phyloP scores from a whole-genome alignment of 1,140 invertebrate genomes.

The Drosophila pandora region DNA sequence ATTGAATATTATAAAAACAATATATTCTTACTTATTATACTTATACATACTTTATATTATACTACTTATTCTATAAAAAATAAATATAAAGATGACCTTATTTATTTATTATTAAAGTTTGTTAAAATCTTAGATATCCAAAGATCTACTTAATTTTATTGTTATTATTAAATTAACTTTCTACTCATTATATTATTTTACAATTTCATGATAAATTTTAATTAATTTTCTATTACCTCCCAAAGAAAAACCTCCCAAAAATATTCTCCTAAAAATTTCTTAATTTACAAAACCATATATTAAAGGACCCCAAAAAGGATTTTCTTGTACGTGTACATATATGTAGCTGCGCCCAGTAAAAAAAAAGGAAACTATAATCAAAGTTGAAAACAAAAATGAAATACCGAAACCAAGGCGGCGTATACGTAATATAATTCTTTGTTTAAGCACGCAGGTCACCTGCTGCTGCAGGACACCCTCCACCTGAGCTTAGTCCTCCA shows the following conservation, averaged over 20 bases:
- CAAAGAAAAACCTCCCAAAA: neutral
- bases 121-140: too few relatives aligned
- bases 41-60: too few relatives aligned
- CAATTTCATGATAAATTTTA: too few relatives aligned
- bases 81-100: too few relatives aligned
- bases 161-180: too few relatives aligned
- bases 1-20: too few relatives aligned
- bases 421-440: constrained; percentile 68
- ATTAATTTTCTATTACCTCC: neutral
- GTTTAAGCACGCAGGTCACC: constrained; percentile 45
- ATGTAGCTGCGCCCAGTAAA: constrained; percentile 52
- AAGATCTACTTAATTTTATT: too few relatives aligned
- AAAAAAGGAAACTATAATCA: constrained; percentile 22
- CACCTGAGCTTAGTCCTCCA: neutral
- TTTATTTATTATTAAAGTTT: too few relatives aligned
- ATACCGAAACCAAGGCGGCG: constrained; percentile 35
- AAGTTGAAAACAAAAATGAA: constrained; percentile 14
- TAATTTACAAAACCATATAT: constrained; percentile 53
- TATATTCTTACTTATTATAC: too few relatives aligned
- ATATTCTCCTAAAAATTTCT: neutral
- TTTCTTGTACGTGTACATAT: constrained; percentile 43
- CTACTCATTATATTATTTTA: too few relatives aligned
- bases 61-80: too few relatives aligned
- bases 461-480: constrained; percentile 34
- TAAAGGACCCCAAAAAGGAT: constrained; percentile 35